phyloP scores from a whole-genome alignment of 2,888 invertebrate genomes.

The Ptychoptera contaminata region DNA sequence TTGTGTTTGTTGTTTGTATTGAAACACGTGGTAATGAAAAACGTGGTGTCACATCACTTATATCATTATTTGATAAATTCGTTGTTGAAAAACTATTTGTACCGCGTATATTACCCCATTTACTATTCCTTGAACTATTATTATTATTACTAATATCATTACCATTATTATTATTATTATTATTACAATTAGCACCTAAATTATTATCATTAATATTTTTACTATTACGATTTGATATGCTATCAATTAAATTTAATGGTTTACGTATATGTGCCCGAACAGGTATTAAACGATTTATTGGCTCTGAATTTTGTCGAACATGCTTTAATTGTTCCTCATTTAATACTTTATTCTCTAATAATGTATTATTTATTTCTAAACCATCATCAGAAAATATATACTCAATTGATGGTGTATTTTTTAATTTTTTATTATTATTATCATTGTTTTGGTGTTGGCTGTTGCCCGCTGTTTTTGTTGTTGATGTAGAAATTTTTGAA shows the following conservation, averaged over 20 bases:
- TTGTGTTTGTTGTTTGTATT: slow-evolving; percentile 1
- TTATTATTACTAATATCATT: not conserved
- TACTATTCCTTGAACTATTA: slow-evolving; percentile 15
- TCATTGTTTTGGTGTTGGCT: no score
- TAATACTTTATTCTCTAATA: not conserved
- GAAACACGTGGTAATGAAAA: slow-evolving; percentile 13
- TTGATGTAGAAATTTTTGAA: slow-evolving; percentile 17
- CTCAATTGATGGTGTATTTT: not conserved
- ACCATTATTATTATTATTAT: not conserved
- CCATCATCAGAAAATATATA: not conserved
- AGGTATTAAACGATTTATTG: slow-evolving; percentile 3
- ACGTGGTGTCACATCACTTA: no score
- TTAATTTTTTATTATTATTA: not conserved
- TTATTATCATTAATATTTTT: not conserved
- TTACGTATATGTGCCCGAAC: slow-evolving; percentile 1
- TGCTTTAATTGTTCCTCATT: slow-evolving; percentile 6
- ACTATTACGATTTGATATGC: slow-evolving; percentile 1
- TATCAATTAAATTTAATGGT: slow-evolving; percentile 4
- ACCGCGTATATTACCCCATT: slow-evolving; percentile 36
- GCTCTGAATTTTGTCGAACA: slow-evolving; percentile 9
- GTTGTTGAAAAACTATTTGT: slow-evolving; percentile 31
- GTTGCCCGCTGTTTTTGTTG: no score
- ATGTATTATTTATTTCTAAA: not conserved
- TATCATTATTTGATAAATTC: slow-evolving; percentile 9
- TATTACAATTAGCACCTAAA: no score